Percentiles rank a stretch among this genome's conserved stretches.
Conservation (phyloP, 2,888 invertebrate species). For the Cerceris rybyensis region DNA sequence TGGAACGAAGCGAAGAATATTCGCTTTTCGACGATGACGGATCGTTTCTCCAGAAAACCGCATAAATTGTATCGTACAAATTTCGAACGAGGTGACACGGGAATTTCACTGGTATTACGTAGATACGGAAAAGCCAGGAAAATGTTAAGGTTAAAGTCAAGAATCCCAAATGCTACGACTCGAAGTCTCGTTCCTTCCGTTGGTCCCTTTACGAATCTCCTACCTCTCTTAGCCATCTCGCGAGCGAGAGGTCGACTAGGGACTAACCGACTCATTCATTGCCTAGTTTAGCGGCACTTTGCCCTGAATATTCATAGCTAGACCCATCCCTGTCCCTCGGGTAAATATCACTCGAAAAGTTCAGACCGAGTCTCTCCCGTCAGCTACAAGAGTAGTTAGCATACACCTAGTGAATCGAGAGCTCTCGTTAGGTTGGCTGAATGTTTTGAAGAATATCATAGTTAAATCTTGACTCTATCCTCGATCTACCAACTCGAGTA, state of each 20-base stretch:
- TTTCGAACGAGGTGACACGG: too few relatives aligned
- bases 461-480: not conserved
- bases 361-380: constrained; percentile 66
- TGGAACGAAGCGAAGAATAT: too few relatives aligned
- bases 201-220: constrained; percentile 20
- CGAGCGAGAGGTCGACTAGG: constrained; percentile 54
- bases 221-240: constrained; percentile 2
- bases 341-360: constrained; percentile 80
- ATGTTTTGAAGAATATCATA: not conserved
- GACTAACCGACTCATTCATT: constrained; percentile 79
- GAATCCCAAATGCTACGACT: constrained; percentile 48
- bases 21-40: too few relatives aligned
- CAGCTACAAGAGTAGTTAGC: constrained; percentile 49
- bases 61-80: too few relatives aligned
- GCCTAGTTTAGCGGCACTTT: constrained; percentile 80
- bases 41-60: too few relatives aligned
- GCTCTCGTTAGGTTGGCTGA: not conserved
- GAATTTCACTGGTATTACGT: not conserved
- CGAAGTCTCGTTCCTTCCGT: constrained; percentile 41
- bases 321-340: constrained; percentile 72
- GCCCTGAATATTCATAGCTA: constrained; percentile 80
- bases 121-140: constrained; percentile 4
- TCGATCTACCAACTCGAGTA: not conserved
- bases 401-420: not conserved
- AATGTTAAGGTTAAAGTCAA: constrained; percentile 27